Base-by-base conservation (phyloP, 2,888 invertebrate species). In the Phlogophora meticulosa region DNA sequence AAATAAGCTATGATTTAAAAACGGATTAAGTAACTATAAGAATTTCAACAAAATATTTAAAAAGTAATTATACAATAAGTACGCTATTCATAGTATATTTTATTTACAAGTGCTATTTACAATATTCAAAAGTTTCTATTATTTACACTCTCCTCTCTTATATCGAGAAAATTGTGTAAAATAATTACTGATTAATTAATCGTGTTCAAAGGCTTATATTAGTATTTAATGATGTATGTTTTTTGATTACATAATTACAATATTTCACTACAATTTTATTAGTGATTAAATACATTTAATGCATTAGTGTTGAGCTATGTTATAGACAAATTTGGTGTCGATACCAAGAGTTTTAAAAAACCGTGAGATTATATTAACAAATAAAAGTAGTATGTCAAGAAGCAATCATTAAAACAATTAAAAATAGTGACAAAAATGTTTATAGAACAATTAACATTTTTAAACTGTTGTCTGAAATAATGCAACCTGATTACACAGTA, bases 71-170 rank as follows among this genome's bases (percentile, higher is more conserved):
- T 4, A 32, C 17, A 53, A 24, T 10, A n/a, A 32, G 17, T 46
- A 17, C 1, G 11, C 45, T 45, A 45, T 34, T 24, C 42, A 42
- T 20, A 43, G 38, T 45, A 55, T 24, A 56, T 59, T n/a, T n/a
- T 76, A 79, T 75, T 62, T 79, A 79, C 79, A 79, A 48, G 38
- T 79, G 28, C 28, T 79, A 79, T 76, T 65, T 79, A 76, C 76
- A 76, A 48, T 38, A 20, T 15, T 15, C 40, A 15, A 48, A 42
- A 13, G 40, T 43, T 13, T 42, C 22, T 38, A 46, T 48, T 55
- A 66, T 38, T 62, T 1, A 58, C 73, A 66, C 36, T 73, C 43
- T 61, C 22, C n/a, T 10, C 34, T 53, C 24, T 17, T 1, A 28
- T 36, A 51, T 53, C 7, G 59, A 49, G 38, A 38, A 43, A 51